Evolutionary conservation across 1,140 invertebrate genomes (phyloP).

Genomic region (Penaeus vannamei): DNA sequence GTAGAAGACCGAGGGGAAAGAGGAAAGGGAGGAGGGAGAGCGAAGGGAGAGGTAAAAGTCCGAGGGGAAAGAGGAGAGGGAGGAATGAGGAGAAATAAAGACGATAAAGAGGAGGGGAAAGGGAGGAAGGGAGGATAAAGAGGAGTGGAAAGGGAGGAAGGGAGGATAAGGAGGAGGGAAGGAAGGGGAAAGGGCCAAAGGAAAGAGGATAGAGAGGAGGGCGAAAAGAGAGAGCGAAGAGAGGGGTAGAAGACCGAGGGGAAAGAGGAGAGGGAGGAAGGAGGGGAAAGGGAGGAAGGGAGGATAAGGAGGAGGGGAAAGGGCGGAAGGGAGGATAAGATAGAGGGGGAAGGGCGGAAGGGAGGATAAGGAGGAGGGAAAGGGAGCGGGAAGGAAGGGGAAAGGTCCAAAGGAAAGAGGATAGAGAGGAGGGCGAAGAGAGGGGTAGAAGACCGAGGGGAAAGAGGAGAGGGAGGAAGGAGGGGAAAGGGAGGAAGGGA

Average conservation of each 20-base stretch:
- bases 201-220: not conserved
- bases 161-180: no score
- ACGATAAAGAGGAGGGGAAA: no score
- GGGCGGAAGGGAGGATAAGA: no score
- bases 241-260: no score
- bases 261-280: not conserved
- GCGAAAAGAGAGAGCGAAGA: not conserved
- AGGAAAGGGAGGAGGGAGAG: no score
- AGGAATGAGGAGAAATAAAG: no score
- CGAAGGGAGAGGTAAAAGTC: no score
- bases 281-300: not conserved
- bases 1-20: no score
- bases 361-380: not conserved
- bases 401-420: not conserved
- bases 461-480: not conserved
- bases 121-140: no score
- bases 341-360: not conserved
- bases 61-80: not conserved
- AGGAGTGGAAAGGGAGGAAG: no score
- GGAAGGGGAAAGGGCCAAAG: no score
- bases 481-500: no score
- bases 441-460: not conserved
- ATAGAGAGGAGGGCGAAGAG: not conserved
- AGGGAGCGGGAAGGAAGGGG: not conserved
- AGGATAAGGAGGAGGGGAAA: not conserved